Evolutionary conservation across 1,140 invertebrate genomes (phyloP).

Genomic region (Drosophila repleta): DNA sequence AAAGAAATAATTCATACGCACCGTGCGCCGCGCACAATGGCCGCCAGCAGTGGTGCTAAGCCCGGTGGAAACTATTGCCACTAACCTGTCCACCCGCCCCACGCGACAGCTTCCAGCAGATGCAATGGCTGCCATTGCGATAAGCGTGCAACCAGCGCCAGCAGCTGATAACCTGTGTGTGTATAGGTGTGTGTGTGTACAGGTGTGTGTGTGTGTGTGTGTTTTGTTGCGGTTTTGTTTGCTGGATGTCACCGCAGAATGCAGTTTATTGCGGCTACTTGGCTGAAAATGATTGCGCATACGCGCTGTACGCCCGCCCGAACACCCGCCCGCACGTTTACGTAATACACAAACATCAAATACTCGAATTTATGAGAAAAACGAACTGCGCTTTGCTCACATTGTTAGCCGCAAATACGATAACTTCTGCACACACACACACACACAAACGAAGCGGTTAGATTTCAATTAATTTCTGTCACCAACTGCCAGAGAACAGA

Average conservation of each 20-base stretch:
- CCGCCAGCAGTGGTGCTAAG: slow-evolving; percentile 29
- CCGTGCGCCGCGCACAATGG: slow-evolving; percentile 21
- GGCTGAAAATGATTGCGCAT: slow-evolving; percentile 52
- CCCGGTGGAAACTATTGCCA: slow-evolving; percentile 29
- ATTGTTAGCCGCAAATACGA: slow-evolving; percentile 1
- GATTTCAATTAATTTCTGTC: slow-evolving; percentile 6
- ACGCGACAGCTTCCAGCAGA: background rate
- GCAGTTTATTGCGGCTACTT: slow-evolving; percentile 41
- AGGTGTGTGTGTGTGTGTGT: slow-evolving; percentile 2
- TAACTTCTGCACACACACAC: background rate
- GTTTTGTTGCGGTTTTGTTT: background rate
- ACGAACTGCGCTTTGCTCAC: background rate
- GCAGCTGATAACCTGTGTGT: slow-evolving; percentile 30
- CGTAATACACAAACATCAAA: slow-evolving; percentile 5
- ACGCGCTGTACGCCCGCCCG: slow-evolving; percentile 25
- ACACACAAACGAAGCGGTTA: background rate
- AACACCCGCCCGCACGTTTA: background rate
- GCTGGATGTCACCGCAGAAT: slow-evolving; percentile 32
- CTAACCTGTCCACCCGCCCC: background rate
- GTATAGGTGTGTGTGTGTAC: background rate
- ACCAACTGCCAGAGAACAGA: background rate
- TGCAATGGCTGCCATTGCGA: slow-evolving; percentile 28
- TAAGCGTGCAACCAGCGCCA: slow-evolving; percentile 19
- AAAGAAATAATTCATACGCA: slow-evolving; percentile 35
- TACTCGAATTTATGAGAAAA: background rate